These are phyloP conservation scores for Manis crassicaudata DNA, from an alignment of 2,797 vertebrate genomes.

Conservation along the genomic window DNA sequence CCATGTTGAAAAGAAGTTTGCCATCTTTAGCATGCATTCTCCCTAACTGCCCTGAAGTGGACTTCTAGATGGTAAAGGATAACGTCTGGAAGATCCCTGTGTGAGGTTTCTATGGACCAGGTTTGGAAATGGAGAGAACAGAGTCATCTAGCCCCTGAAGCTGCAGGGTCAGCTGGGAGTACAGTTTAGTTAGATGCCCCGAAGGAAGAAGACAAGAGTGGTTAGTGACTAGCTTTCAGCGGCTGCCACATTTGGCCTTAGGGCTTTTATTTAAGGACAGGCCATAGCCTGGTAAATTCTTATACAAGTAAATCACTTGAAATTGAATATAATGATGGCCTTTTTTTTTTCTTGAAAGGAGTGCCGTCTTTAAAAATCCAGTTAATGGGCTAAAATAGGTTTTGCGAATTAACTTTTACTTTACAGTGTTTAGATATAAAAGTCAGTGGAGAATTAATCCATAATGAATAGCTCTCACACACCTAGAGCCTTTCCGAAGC, in stretches of 20 bases:
- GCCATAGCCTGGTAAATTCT: background rate
- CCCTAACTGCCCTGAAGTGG: background rate
- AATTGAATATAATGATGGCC: background rate
- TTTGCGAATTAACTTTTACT: conserved; percentile 45
- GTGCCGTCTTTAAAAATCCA: background rate
- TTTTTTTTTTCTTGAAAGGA: conserved; percentile 18
- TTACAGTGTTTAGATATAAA: background rate
- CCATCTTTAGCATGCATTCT: background rate
- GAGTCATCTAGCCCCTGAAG: background rate
- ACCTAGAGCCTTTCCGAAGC: background rate
- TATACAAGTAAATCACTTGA: conserved; percentile 29
- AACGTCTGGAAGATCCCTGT: background rate
- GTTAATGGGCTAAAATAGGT: conserved; percentile 24
- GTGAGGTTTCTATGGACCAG: background rate
- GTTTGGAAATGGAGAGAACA: background rate
- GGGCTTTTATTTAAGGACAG: conserved; percentile 3
- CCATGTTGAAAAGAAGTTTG: background rate
- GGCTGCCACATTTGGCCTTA: background rate
- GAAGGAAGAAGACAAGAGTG: background rate
- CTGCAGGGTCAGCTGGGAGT: background rate
- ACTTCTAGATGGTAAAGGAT: background rate
- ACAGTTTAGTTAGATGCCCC: background rate
- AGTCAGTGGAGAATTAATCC: conserved; percentile 30
- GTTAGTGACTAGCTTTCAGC: background rate
- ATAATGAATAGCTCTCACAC: background rate